Percentiles rank a stretch among this genome's conserved stretches.
These are phyloP conservation scores for Thera britannica DNA, from an alignment of 2,888 invertebrate species.

Conservation along the genomic window DNA sequence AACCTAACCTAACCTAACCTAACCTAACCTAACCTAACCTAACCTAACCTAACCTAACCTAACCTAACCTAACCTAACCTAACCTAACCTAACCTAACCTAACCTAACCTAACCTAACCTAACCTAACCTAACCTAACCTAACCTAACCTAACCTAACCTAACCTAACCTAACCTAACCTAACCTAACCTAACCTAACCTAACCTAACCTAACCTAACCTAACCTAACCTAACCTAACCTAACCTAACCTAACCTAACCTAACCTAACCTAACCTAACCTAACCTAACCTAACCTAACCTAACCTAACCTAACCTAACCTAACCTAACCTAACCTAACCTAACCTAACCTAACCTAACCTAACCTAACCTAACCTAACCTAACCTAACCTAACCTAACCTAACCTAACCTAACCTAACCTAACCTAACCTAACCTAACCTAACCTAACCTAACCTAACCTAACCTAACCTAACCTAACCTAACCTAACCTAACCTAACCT, in stretches of 20 bases:
- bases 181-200: slow-evolving; percentile 41
- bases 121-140: slow-evolving; percentile 37
- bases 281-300: slow-evolving; percentile 31
- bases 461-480: slow-evolving; percentile 38
- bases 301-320: slow-evolving; percentile 40
- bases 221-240: slow-evolving; percentile 46
- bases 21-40: slow-evolving; percentile 27
- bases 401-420: slow-evolving; percentile 37
- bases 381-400: slow-evolving; percentile 44
- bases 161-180: slow-evolving; percentile 10
- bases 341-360: slow-evolving; percentile 37
- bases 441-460: slow-evolving; percentile 37
- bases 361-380: slow-evolving; percentile 37
- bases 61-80: slow-evolving; percentile 11
- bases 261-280: slow-evolving; percentile 31
- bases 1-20: slow-evolving; percentile 25
- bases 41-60: slow-evolving; percentile 16
- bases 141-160: slow-evolving; percentile 15
- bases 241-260: slow-evolving; percentile 40
- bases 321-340: slow-evolving; percentile 42
- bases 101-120: slow-evolving; percentile 38
- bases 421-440: slow-evolving; percentile 39
- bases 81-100: slow-evolving; percentile 35
- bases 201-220: slow-evolving; percentile 38
- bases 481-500: slow-evolving; percentile 48